A percentile compares a stretch with the other conserved stretches of the same genome.
phyloP scores from a whole-genome alignment of 2,113 vertebrate genomes.

The Bettongia penicillata region DNA sequence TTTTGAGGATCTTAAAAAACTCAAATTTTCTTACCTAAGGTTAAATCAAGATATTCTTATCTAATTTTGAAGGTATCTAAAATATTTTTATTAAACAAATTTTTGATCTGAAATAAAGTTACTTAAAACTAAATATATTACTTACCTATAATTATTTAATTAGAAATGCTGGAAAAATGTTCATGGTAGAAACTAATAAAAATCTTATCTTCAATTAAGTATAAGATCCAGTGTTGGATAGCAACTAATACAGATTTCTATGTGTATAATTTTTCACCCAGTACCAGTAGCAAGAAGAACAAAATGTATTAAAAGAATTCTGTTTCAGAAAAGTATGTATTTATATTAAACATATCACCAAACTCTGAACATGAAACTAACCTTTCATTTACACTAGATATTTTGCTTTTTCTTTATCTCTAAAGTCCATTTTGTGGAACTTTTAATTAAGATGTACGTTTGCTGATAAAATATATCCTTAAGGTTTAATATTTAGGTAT shows the following conservation, averaged over 20 bases:
- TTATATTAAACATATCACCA: conserved; percentile 89
- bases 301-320: conserved; percentile 85
- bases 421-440: conserved; percentile 55
- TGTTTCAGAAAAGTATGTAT: conserved; percentile 90
- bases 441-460: conserved; percentile 60
- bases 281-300: conserved; percentile 80
- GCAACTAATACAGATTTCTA: conserved; percentile 79
- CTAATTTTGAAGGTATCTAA: conserved; percentile 73
- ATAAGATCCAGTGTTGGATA: conserved; percentile 76
- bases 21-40: conserved; percentile 61
- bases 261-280: conserved; percentile 71
- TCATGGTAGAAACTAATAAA: conserved; percentile 82
- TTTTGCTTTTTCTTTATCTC: conserved; percentile 49
- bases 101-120: conserved; percentile 71
- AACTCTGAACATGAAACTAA: conserved; percentile 88
- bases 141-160: conserved; percentile 88
- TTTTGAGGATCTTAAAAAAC: conserved; percentile 63
- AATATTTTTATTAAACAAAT: conserved; percentile 79
- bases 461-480: not conserved
- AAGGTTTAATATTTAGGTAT: conserved; percentile 32
- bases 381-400: conserved; percentile 49
- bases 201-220: conserved; percentile 82
- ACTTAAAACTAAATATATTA: conserved; percentile 83
- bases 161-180: conserved; percentile 83
- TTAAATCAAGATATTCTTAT: conserved; percentile 61